Base-by-base conservation (phyloP, 2,113 vertebrate species). In the Oncorhynchus gorbuscha region DNA sequence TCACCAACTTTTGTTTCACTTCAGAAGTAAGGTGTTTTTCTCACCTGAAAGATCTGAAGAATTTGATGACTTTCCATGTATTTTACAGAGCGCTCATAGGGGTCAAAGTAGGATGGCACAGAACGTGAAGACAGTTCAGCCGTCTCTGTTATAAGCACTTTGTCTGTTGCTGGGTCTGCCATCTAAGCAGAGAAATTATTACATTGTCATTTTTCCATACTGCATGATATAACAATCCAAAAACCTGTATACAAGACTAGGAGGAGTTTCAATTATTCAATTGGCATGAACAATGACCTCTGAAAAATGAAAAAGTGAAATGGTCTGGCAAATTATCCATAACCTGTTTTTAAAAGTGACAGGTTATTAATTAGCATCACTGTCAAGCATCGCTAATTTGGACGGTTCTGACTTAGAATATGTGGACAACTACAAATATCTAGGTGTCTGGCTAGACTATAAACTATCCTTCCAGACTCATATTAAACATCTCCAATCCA, bases 51-150 rank as follows among this genome's bases (percentile, higher is more conserved):
- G 83, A 96, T 91, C 80, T 94, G 88, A 30, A 94, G 86, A 78
- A 96, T 94, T 62, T 89, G 91, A 72, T 96, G 93, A 26, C 90
- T 90, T 74, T 96, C 94, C 92, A 95, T 87, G 66, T 96, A 96
- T 14, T 39, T 83, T 68, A 93, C 35, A 5, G 93, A 87, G 5
- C 84, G n/a, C 73, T 94, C 90, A 80, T 93, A 94, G 16, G 94
- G 94, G 72, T 95, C 95, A 86, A 90, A 87, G 22, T 88, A 92
- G 0, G 88, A 26, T 0, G 30, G 39, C 9, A 4, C 45, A 13
- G 66, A 1, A 51, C 49, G 18, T 20, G 14, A 12, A 9, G n/a
- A 26, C 59, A 22, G 3, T 7, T 68, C 71, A 4, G 72, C 28
- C 6, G 49, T 66, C 49, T 80, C 74, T 8, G 79, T 81, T 58